A percentile compares a stretch with the other conserved stretches of the same genome.
Evolutionary conservation across 2,797 vertebrate genomes (phyloP).

Genomic region (Poeciliopsis turneri): DNA sequence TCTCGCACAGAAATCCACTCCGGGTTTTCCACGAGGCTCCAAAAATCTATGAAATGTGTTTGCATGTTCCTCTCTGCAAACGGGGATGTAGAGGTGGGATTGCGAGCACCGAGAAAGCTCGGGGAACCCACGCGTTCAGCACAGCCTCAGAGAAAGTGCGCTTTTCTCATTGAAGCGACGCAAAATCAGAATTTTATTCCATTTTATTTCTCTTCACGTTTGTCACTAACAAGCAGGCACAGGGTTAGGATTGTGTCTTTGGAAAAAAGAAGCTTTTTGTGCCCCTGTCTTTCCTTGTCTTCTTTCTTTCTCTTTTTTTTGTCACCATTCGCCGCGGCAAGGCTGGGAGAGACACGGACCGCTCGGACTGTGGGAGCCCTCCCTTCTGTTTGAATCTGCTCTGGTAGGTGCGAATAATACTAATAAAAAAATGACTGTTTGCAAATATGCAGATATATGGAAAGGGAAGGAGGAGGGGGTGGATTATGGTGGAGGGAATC

Average conservation of each 20-base stretch:
- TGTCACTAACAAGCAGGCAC: slow-evolving; percentile 51
- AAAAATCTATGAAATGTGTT: slow-evolving; percentile 92
- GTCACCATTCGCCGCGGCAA: slow-evolving; percentile 72
- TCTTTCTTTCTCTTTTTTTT: slow-evolving; percentile 51
- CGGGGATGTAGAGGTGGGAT: slow-evolving; percentile 94
- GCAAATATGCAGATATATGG: slow-evolving; percentile 83
- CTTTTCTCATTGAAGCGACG: slow-evolving; percentile 70
- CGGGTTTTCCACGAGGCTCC: slow-evolving; percentile 91
- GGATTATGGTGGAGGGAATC: slow-evolving; percentile 50
- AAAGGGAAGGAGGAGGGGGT: slow-evolving; percentile 53
- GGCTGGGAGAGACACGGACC: slow-evolving; percentile 74
- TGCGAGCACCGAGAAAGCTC: slow-evolving; percentile 85
- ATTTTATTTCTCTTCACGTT: slow-evolving; percentile 42
- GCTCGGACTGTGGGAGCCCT: slow-evolving; percentile 78
- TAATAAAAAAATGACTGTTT: slow-evolving; percentile 78
- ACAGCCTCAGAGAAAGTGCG: slow-evolving; percentile 83
- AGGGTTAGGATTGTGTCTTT: slow-evolving; percentile 64
- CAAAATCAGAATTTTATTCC: slow-evolving; percentile 43
- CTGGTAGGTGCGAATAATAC: slow-evolving; percentile 85
- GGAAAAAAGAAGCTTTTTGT: slow-evolving; percentile 70
- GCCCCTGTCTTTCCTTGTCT: slow-evolving; percentile 51
- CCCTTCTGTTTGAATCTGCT: slow-evolving; percentile 80
- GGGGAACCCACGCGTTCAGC: slow-evolving; percentile 84
- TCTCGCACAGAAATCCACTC: slow-evolving; percentile 83
- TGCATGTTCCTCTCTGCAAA: slow-evolving; percentile 90